Evolutionary conservation across 2,113 vertebrate species (phyloP).

Genomic region (Anthoscopus minutus): DNA sequence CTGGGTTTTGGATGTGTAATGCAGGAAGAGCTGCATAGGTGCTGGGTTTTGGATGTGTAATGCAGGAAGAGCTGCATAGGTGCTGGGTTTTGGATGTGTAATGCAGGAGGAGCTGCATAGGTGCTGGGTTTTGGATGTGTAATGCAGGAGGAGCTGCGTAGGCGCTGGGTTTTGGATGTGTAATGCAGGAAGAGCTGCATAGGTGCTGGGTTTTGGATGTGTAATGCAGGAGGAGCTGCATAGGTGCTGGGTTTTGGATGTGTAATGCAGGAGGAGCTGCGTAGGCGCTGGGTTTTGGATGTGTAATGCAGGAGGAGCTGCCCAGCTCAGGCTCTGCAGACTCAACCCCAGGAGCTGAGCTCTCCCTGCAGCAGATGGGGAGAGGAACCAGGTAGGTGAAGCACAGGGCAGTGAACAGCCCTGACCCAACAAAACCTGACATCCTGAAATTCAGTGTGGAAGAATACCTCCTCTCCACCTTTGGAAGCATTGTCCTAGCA

Average conservation of each 20-base stretch:
- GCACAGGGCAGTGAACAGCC: neutral
- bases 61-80: neutral
- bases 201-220: neutral
- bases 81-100: no score
- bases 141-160: neutral
- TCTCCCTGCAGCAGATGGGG: neutral
- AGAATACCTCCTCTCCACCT: fast-evolving
- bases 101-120: neutral
- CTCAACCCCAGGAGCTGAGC: neutral
- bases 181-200: neutral
- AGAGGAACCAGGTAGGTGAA: neutral
- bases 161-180: no score
- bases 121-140: neutral
- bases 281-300: no score
- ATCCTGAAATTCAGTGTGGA: neutral
- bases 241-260: fast-evolving
- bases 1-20: fast-evolving
- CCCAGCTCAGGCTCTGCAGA: neutral
- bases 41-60: neutral
- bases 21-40: neutral
- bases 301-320: neutral
- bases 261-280: neutral
- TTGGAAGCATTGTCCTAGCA: neutral
- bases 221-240: neutral
- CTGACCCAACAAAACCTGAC: neutral